Evolutionary conservation across 2,113 vertebrate species (phyloP), one percentile per base, ranked within the genome.

Genomic region (Rhegmatorhina hoffmannsi): DNA sequence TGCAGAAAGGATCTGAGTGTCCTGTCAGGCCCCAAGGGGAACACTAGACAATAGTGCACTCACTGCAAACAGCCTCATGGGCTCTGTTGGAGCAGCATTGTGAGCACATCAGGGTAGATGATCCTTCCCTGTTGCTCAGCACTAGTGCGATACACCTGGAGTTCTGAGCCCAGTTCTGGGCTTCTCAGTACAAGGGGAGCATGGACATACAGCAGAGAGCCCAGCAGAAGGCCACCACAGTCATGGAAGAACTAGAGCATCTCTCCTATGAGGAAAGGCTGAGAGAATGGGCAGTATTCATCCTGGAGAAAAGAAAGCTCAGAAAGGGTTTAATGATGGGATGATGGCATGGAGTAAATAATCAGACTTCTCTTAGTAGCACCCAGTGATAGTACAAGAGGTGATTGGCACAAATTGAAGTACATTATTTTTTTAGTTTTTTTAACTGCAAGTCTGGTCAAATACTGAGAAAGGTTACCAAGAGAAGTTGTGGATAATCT

Each of bases 41-140:
- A 18, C 46, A 58, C 3, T 29, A 11, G 13, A 5, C 25, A 24
- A 25, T 2, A 38, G 23, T 15, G 43, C 28, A 55, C 7, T 8
- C 11, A 56, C 1, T 9, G 40, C 49, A 81, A 70, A 44, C 11
- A 66, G 6, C 9, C 17, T 79, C 25, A 43, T 34, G 36, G 16
- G 38, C 13, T 80, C 7, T 26, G 10, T 29, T 40, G 1, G n/a
- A 58, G 23, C 5, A 66, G 13, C n/a, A 9, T 2, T 38, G 58
- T 25, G 38, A 55, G 43, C 13, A 34, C 34, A 15, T 1, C 2
- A 0, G 56, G 15, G 23, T 17, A 72, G 10, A 28, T 8, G 18
- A 43, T 25, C 28, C n/a, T 44, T 21, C 33, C 11, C 24, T 18
- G 81, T 50, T 79, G 21, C 29, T 89, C 29, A 23, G 24, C 4